Conservation (phyloP, 1,140 invertebrate genomes). For the Leptoteleia sp. region DNA sequence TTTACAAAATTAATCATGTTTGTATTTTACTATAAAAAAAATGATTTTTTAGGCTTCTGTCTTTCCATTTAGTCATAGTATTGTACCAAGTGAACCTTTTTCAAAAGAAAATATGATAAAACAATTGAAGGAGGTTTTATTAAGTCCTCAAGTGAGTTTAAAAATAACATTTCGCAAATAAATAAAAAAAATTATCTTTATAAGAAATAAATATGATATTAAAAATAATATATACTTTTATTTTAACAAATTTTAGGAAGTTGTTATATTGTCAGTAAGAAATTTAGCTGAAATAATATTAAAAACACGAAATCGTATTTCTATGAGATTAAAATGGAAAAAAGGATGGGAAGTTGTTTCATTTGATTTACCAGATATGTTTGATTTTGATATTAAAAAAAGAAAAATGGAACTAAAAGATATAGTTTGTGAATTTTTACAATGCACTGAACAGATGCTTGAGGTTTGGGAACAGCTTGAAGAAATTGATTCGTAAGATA, state of each 20-base stretch:
- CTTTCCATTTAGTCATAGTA: constrained; percentile 16
- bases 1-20: no score
- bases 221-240: constrained; percentile 1
- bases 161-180: no score
- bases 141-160: constrained; percentile 15
- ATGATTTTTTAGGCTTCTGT: constrained; percentile 25
- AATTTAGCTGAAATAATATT: constrained; percentile 65
- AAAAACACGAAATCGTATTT: constrained; percentile 63
- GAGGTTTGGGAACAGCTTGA: constrained; percentile 70
- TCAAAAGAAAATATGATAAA: constrained; percentile 27
- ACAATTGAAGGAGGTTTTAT: constrained; percentile 35
- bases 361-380: constrained; percentile 72
- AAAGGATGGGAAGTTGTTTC: constrained; percentile 72
- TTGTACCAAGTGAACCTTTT: background rate
- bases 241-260: constrained; percentile 45
- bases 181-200: background rate
- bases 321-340: constrained; percentile 68
- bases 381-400: constrained; percentile 53
- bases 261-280: constrained; percentile 8
- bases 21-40: no score
- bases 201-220: no score
- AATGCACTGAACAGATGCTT: constrained; percentile 69
- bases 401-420: constrained; percentile 64
- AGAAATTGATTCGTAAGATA: constrained; percentile 70
- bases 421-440: constrained; percentile 64